These are phyloP conservation scores for Leucosticte australis DNA, from an alignment of 2,113 vertebrate genomes.

Conservation along the genomic window DNA sequence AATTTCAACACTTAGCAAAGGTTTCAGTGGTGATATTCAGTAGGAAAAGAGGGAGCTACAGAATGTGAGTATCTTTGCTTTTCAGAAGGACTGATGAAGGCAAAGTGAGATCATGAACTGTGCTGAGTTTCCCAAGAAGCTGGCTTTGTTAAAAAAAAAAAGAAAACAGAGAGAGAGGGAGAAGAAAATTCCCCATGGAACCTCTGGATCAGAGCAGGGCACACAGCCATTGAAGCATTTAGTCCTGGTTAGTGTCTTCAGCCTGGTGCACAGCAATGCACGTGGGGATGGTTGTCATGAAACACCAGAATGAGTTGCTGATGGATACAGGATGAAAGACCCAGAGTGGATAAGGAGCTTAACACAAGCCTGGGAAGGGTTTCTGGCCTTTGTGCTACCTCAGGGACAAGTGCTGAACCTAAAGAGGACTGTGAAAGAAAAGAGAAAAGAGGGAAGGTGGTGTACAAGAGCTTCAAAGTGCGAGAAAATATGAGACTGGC, in stretches of 20 bases:
- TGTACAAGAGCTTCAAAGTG: background rate
- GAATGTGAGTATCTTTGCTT: background rate
- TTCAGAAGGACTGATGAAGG: background rate
- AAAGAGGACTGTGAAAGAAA: background rate
- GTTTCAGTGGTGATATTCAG: background rate
- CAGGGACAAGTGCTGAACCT: background rate
- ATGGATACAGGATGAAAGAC: background rate
- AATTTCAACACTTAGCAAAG: background rate
- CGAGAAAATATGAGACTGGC: constrained; percentile 29
- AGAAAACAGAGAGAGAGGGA: background rate
- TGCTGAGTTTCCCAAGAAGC: background rate
- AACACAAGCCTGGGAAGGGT: constrained; percentile 32
- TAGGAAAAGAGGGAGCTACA: background rate
- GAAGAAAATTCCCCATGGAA: background rate
- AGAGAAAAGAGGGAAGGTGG: background rate
- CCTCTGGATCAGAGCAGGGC: background rate
- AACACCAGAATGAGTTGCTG: background rate
- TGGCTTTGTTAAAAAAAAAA: background rate
- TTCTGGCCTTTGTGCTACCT: background rate
- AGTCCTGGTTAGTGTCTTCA: background rate
- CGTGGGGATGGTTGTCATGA: background rate
- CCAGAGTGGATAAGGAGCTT: constrained; percentile 10
- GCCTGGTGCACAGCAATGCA: background rate
- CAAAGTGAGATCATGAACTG: background rate
- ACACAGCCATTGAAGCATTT: background rate